Percentiles rank a stretch among this genome's conserved stretches.
These are phyloP conservation scores for Masticophis lateralis DNA, from an alignment of 2,797 vertebrate species.

Conservation along the genomic window DNA sequence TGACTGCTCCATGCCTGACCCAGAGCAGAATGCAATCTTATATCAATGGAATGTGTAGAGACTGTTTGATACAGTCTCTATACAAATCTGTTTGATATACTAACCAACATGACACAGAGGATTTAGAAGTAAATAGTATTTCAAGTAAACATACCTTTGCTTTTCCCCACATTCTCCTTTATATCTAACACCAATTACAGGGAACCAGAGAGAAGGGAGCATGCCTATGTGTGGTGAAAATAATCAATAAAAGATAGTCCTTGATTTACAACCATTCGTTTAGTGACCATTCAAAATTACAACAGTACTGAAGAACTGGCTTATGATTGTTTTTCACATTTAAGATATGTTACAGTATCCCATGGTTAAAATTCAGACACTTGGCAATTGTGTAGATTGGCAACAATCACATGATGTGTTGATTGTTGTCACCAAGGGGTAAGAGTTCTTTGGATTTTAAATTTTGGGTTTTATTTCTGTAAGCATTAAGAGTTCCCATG, in stretches of 20 bases:
- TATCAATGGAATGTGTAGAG: neutral
- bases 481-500: too few species aligned
- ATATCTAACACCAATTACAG: neutral
- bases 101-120: neutral
- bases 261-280: neutral
- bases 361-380: neutral
- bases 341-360: neutral
- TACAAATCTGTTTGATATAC: neutral
- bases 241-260: neutral
- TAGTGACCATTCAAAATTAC: neutral
- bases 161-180: neutral
- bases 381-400: neutral
- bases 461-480: too few species aligned
- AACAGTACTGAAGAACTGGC: neutral
- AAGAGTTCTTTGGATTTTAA: too few species aligned
- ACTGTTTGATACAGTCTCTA: neutral
- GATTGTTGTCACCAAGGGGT: too few species aligned
- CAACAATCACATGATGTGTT: too few species aligned
- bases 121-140: neutral
- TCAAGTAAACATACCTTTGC: neutral
- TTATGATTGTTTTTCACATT: neutral
- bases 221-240: neutral
- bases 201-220: neutral
- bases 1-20: neutral
- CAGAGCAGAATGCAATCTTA: neutral